phyloP scores from a whole-genome alignment of 2,888 invertebrate species.

The Phaedon cochleariae region DNA sequence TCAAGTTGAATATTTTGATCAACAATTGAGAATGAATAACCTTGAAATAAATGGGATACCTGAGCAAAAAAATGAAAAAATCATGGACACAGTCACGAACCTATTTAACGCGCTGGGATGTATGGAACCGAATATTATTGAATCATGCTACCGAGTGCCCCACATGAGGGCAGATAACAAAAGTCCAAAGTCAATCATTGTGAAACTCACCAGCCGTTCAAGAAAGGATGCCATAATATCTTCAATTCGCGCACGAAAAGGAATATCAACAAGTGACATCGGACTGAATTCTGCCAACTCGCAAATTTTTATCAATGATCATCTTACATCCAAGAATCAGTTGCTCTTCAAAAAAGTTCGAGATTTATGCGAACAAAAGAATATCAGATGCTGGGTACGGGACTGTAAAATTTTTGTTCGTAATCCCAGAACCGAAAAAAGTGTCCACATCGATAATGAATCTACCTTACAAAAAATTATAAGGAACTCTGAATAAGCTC shows the following conservation, averaged over 20 bases:
- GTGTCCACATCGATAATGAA: background rate
- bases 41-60: background rate
- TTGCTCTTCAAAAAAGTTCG: constrained; percentile 1
- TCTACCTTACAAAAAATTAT: background rate
- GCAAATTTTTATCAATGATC: constrained; percentile 11
- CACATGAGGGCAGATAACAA: too few species aligned
- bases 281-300: background rate
- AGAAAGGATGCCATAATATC: constrained; percentile 7
- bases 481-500: background rate
- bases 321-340: constrained; percentile 8
- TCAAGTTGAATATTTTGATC: background rate
- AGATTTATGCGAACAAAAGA: background rate
- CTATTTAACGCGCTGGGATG: background rate
- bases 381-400: background rate
- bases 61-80: background rate
- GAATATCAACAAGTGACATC: background rate
- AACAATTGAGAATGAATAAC: background rate
- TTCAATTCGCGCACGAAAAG: constrained; percentile 10
- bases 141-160: constrained; percentile 2
- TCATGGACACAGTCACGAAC: background rate
- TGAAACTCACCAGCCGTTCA: constrained; percentile 2
- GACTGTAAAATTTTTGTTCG: constrained; percentile 17
- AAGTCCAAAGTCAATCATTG: background rate
- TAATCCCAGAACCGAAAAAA: too few species aligned
- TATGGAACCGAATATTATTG: background rate